These are phyloP conservation scores for Idaea biselata DNA, from an alignment of 2,888 invertebrate species.

Conservation along the genomic window DNA sequence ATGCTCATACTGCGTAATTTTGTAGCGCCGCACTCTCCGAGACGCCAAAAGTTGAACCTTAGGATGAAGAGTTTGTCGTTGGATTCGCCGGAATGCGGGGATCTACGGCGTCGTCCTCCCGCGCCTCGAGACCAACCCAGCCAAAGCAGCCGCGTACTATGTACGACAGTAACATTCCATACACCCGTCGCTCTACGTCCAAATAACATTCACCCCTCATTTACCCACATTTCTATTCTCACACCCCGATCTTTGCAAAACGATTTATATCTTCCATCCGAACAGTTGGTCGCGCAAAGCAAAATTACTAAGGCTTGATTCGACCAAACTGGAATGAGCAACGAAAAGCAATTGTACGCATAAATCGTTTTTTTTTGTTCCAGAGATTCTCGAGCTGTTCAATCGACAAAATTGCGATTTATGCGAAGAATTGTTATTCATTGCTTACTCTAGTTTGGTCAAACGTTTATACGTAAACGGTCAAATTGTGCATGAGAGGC, in stretches of 20 bases:
- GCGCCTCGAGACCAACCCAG: constrained; percentile 72
- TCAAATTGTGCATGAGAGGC: background rate
- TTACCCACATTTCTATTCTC: constrained; percentile 6
- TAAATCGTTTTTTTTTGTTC: no score
- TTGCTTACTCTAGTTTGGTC: no score
- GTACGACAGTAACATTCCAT: constrained; percentile 66
- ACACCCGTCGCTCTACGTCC: constrained; percentile 6
- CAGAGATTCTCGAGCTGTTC: no score
- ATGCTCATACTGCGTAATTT: constrained; percentile 69
- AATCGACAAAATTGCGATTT: no score
- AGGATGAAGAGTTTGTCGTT: constrained; percentile 98
- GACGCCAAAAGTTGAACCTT: constrained; percentile 96
- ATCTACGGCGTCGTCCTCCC: constrained; percentile 85
- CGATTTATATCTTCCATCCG: background rate
- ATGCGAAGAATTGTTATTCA: no score
- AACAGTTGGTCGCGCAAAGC: background rate
- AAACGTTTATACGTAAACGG: background rate
- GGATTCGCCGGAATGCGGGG: constrained; percentile 97
- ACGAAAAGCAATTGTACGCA: no score
- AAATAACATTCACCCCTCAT: constrained; percentile 8
- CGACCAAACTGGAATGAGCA: no score
- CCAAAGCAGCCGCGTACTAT: constrained; percentile 82
- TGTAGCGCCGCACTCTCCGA: constrained; percentile 96
- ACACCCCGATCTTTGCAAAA: background rate
- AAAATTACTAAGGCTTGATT: no score